Evolutionary conservation across 2,888 invertebrate genomes (phyloP), one percentile per base, ranked within the genome.

Genomic region (Ramazzottius varieornatus): DNA sequence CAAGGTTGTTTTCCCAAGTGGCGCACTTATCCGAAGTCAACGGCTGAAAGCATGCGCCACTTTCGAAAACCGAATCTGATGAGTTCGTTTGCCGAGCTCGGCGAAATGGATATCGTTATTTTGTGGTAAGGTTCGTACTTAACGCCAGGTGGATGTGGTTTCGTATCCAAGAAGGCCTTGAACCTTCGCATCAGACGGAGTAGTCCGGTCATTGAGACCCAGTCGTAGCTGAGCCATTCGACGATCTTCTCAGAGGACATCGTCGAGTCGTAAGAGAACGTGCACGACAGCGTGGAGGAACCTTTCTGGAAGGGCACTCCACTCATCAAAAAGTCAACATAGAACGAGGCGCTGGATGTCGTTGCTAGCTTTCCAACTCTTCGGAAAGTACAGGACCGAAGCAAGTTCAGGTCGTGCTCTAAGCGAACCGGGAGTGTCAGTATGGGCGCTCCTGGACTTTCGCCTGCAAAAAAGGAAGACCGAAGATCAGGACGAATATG

Each of bases 271-370:
- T 54, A 54, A 4, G 54, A 16, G n/a, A 54, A 24, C 16, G 54
- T 54, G 40, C 40, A 40, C 8, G 8, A 13, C 16, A 24, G 4
- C n/a, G 20, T 16, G 29, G 20, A 16, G n/a, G 20, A 8, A 24
- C 24, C 29, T 54, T 54, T 54, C 29, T 54, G 54, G 54, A 54
- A 54, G 54, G 54, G 54, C 20, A 54, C 54, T 4, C 54, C 54
- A 4, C 16, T 54, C 4, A 54, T 4, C 20, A 24, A 4, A 4
- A 54, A 4, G 29, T 54, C 54, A 4, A 29, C 54, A 29, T 24
- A 29, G n/a, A 16, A 54, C n/a, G n/a, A 13, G 4, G 54, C 4
- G 16, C 16, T 29, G n/a, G 20, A 13, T 8, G 13, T 54, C 16
- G 24, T 29, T 8, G 8, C 4, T 4, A 54, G 29, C 20, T 29